Conservation (phyloP, 2,113 vertebrate genomes). For the Ceyx cyanopectus region DNA sequence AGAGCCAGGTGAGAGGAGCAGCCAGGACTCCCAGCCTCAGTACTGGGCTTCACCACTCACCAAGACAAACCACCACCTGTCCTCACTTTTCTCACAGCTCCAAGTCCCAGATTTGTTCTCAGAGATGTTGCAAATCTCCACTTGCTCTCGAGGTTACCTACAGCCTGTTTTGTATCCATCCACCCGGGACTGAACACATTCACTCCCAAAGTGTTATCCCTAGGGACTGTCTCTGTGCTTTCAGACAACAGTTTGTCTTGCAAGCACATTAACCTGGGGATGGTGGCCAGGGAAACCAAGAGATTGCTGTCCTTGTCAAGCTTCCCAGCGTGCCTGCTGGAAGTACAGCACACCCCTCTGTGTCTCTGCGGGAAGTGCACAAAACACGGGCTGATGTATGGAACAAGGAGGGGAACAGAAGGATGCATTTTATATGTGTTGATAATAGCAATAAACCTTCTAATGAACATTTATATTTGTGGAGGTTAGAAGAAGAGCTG, state of each 20-base stretch:
- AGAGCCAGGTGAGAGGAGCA: neutral
- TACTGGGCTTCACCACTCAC: neutral
- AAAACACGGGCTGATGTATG: rapidly evolving
- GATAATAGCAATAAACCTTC: neutral
- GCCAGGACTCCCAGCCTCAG: neutral
- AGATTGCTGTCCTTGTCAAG: neutral
- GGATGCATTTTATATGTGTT: neutral
- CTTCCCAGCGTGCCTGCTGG: neutral
- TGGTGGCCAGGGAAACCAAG: neutral
- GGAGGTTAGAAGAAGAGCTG: neutral
- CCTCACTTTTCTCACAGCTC: neutral
- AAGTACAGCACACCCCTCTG: neutral
- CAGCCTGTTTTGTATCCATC: neutral
- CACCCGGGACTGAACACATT: neutral
- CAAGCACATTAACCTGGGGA: neutral
- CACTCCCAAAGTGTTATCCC: neutral
- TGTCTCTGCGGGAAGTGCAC: neutral
- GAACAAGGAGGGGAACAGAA: neutral
- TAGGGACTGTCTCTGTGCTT: neutral
- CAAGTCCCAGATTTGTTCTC: neutral
- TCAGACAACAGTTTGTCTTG: neutral
- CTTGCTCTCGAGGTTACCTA: neutral
- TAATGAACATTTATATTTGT: neutral
- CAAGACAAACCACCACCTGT: neutral
- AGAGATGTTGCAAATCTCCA: neutral